These are phyloP conservation scores for Mesorhabditis belari DNA, from an alignment of 2,888 invertebrate genomes.

Conservation along the genomic window DNA sequence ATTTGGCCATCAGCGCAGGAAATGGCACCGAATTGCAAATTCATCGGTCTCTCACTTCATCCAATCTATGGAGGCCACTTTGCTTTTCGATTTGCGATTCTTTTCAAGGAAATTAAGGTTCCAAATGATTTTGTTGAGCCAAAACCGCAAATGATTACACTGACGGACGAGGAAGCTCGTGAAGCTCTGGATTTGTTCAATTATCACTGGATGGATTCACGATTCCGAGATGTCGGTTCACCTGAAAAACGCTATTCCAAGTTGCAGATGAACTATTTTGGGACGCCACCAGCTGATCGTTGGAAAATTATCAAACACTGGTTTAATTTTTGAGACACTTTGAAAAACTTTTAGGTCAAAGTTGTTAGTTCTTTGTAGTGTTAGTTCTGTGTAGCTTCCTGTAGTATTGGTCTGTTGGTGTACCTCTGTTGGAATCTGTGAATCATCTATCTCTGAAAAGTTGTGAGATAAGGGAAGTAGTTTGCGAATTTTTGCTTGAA, in stretches of 20 bases:
- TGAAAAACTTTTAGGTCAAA: no score
- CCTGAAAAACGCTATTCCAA: constrained; percentile 33
- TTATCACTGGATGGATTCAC: constrained; percentile 57
- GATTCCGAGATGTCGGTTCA: constrained; percentile 47
- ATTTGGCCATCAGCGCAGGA: constrained; percentile 19
- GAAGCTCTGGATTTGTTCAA: constrained; percentile 57
- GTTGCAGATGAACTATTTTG: constrained; percentile 36
- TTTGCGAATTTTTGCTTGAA: no score
- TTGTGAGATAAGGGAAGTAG: no score
- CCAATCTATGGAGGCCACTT: constrained; percentile 60
- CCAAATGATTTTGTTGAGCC: constrained; percentile 12
- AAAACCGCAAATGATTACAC: constrained; percentile 19
- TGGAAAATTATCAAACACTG: constrained; percentile 31
- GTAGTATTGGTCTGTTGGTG: no score
- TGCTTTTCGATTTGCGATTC: constrained; percentile 57
- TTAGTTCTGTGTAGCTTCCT: no score
- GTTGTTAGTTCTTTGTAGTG: no score
- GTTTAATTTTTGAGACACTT: no score
- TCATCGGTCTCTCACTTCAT: constrained; percentile 57
- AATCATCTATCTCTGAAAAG: no score
- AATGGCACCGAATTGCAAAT: constrained; percentile 36
- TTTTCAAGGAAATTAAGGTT: constrained; percentile 49
- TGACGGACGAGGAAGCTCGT: constrained; percentile 29
- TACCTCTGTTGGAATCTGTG: no score
- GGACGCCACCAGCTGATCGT: constrained; percentile 32